Evolutionary conservation across 2,113 vertebrate genomes (phyloP).

Genomic region (Sorex araneus): DNA sequence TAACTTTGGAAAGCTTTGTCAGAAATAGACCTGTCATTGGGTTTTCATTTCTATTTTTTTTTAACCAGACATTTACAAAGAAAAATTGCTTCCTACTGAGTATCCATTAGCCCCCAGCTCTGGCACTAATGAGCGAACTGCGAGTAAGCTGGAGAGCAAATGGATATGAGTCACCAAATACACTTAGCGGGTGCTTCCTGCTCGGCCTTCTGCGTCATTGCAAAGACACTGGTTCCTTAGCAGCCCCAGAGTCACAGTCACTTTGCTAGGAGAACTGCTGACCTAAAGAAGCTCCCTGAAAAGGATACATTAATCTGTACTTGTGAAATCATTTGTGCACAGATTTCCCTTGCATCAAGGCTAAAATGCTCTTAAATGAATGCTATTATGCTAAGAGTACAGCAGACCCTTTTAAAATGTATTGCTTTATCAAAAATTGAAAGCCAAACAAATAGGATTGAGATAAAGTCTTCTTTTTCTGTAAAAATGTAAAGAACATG

Average conservation of each 20-base stretch:
- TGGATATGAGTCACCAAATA: constrained; percentile 90
- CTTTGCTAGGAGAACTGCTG: constrained; percentile 66
- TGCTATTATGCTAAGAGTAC: constrained; percentile 54
- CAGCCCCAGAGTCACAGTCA: constrained; percentile 83
- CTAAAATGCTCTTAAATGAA: constrained; percentile 79
- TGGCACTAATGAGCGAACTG: constrained; percentile 88
- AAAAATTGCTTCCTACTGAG: constrained; percentile 88
- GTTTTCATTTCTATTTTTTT: constrained; percentile 86
- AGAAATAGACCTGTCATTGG: constrained; percentile 58
- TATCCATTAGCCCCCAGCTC: constrained; percentile 88
- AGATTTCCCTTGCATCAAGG: constrained; percentile 52
- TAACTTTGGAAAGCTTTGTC: constrained; percentile 51
- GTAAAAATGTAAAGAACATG: constrained; percentile 78
- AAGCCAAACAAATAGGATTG: constrained; percentile 40
- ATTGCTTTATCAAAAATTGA: constrained; percentile 30
- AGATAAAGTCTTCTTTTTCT: constrained; percentile 69
- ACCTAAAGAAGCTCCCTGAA: constrained; percentile 71
- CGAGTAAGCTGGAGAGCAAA: constrained; percentile 85
- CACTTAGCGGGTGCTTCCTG: constrained; percentile 87
- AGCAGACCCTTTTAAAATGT: constrained; percentile 38
- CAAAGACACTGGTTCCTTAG: constrained; percentile 84
- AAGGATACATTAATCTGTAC: constrained; percentile 77
- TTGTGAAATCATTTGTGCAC: constrained; percentile 75
- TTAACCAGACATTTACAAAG: constrained; percentile 91
- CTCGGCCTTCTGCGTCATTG: constrained; percentile 86